Conservation (phyloP, 2,888 invertebrate species). For the Palloptera scutellata region DNA sequence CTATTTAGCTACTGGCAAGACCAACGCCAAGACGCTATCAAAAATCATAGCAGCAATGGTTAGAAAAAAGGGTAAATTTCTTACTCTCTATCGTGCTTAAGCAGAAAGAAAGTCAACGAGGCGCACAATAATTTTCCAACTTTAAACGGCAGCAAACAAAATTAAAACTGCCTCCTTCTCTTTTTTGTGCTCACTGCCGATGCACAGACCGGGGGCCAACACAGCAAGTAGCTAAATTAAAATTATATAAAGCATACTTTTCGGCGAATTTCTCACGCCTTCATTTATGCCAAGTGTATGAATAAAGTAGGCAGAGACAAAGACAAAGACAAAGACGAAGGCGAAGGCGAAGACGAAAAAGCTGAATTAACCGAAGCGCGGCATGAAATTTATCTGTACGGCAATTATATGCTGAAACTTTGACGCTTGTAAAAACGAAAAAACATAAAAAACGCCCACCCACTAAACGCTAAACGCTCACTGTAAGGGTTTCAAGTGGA, state of each 20-base stretch:
- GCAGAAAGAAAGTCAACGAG: slow-evolving; percentile 5
- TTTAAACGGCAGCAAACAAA: slow-evolving; percentile 5
- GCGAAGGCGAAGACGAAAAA: slow-evolving; percentile 27
- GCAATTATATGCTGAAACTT: slow-evolving; percentile 12
- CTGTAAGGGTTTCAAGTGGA: too few species aligned
- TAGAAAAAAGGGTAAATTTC: not conserved
- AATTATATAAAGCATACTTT: not conserved
- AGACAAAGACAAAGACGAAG: too few species aligned
- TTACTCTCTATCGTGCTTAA: not conserved
- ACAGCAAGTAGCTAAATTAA: not conserved
- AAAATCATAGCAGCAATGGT: too few species aligned
- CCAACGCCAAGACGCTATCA: too few species aligned
- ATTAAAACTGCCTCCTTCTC: slow-evolving; percentile 11
- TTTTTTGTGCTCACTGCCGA: too few species aligned
- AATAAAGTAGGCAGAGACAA: too few species aligned
- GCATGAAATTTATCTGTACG: not conserved
- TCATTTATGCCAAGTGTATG: slow-evolving; percentile 48
- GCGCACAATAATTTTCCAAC: slow-evolving; percentile 19
- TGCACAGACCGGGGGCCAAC: not conserved
- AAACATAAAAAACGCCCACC: not conserved
- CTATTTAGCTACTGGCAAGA: too few species aligned
- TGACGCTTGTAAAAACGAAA: not conserved
- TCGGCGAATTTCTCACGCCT: slow-evolving; percentile 49
- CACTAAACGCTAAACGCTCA: not conserved
- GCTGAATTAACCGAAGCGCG: not conserved